These are phyloP conservation scores for Teleopsis dalmanni DNA, from an alignment of 1,140 invertebrate species.

Conservation along the genomic window DNA sequence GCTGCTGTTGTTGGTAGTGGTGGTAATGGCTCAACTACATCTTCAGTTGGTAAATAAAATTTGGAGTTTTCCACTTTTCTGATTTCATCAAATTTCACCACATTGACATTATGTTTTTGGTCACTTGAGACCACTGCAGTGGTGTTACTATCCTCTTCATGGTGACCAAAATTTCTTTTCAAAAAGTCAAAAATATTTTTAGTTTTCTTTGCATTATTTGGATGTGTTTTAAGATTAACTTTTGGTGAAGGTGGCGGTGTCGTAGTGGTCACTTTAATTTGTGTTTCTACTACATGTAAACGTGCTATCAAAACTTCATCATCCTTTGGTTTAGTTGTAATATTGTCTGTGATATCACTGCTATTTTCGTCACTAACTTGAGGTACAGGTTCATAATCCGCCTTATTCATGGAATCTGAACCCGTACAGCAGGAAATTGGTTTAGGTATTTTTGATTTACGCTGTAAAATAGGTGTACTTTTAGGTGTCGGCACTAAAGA, in stretches of 20 bases:
- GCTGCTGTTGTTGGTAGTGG: slow-evolving; percentile 27
- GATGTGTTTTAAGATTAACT: slow-evolving; percentile 1
- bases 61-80: slow-evolving; percentile 34
- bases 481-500: slow-evolving; percentile 16
- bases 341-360: too few relatives aligned
- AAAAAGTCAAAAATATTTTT: slow-evolving; percentile 43
- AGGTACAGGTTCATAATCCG: slow-evolving; percentile 11
- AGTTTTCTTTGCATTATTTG: slow-evolving; percentile 27
- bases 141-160: not conserved
- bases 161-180: slow-evolving; percentile 32
- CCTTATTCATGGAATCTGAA: slow-evolving; percentile 29
- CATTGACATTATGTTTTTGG: slow-evolving; percentile 15
- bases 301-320: slow-evolving; percentile 28
- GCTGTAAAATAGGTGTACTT: slow-evolving; percentile 18
- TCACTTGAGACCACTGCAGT: slow-evolving; percentile 7
- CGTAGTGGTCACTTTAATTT: slow-evolving; percentile 32
- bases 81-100: slow-evolving; percentile 26
- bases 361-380: too few relatives aligned
- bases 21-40: slow-evolving; percentile 1
- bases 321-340: not conserved
- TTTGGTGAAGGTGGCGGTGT: slow-evolving; percentile 21
- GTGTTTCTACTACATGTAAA: slow-evolving; percentile 34
- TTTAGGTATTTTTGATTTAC: slow-evolving; percentile 38
- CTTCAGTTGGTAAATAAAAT: slow-evolving; percentile 30
- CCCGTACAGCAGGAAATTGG: slow-evolving; percentile 28